Base-by-base conservation (phyloP, 1,140 invertebrate genomes). In the Calliphora vicina region DNA sequence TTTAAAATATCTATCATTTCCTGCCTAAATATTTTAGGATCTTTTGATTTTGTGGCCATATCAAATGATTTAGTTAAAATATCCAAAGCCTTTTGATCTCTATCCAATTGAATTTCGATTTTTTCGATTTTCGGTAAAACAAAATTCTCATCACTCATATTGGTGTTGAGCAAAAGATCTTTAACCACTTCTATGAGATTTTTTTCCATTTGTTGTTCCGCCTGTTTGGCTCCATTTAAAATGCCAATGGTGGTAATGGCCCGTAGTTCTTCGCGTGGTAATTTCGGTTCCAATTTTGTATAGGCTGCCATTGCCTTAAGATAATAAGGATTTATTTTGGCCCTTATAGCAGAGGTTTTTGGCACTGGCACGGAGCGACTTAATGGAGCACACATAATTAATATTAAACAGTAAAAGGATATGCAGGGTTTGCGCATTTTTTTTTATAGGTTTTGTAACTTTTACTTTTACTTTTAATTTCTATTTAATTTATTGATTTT, bases 41-140 rank as follows among this genome's bases (percentile, higher is more conserved):
- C 82, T 27, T 88, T 88, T 6, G 81, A 27, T 13, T 78, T 73
- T 8, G 84, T 83, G 10, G 89, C 81, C 13, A 88, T 83, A 71
- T 90, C 89, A 84, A 90, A 85, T 4, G 87, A 86, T 13, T 84
- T 85, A 6, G 80, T 83, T 1, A 90, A 85, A 25, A 90, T 89
- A 0, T 85, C 84, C n/a, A 90, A 50, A 0, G 89, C 85, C 1
- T 83, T 80, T 42, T 85, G 81, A 74, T 90, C 88, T 20, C 89
- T 83, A 1, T 82, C 23, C 76, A 90, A 43, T 81, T 88, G 86
- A 12, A 85, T 82, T 82, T 90, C 88, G 29, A 90, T 89, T 50
- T 85, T 85, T 82, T 89, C 84, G 20, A 88, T 86, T 74, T 88
- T 86, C 8, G 83, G 80, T 26, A 86, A 26, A 8, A 88, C 80